Base-by-base conservation (phyloP, 2,113 vertebrate genomes). In the Paradisaea rubra region DNA sequence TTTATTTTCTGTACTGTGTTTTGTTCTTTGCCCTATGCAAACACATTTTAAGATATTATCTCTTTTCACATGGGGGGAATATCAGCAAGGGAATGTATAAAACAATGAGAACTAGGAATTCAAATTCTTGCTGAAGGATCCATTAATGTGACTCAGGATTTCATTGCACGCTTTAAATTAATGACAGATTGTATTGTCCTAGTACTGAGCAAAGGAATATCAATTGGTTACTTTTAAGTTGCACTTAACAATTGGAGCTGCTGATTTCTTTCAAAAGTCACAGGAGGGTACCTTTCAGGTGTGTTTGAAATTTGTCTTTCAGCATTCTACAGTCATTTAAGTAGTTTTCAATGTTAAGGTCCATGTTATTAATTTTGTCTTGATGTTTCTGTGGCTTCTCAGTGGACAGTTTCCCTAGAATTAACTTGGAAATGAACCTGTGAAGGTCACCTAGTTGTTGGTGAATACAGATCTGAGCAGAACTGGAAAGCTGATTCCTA, bases 1-100 rank as follows among this genome's bases (percentile, higher is more conserved):
- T 74, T 44, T 47, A 9, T 74, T 54, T 78, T 66, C 35, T 61
- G 5, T 57, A 6, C 19, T 50, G 10, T 56, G 8, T 14, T 33
- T 65, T 78, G 6, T 65, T 87, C 27, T 81, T 66, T 70, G 30
- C 8, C 6, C 19, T 44, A 1, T 64, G 30, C 4, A 23, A 68
- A 54, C 12, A 31, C 10, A 33, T 37, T 77, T 78, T 71, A 73
- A 66, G 28, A 6, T 74, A 16, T 35, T 70, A 2, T 15, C 10
- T 45, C 41, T 35, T 59, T 73, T 45, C 14, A 6, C 0, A 0
- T 23, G 7, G 5, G 17, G 15, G 11, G 65, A 77, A 22, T 69
- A 47, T 1, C 50, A 45, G 13, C 47, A 10, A 69, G 30, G 37
- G 25, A 61, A 70, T 20, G 5, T 68, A 28, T 41, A 45, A 63